Evolutionary conservation across 2,797 vertebrate species (phyloP).

Genomic region (Enteromius mattozi): DNA sequence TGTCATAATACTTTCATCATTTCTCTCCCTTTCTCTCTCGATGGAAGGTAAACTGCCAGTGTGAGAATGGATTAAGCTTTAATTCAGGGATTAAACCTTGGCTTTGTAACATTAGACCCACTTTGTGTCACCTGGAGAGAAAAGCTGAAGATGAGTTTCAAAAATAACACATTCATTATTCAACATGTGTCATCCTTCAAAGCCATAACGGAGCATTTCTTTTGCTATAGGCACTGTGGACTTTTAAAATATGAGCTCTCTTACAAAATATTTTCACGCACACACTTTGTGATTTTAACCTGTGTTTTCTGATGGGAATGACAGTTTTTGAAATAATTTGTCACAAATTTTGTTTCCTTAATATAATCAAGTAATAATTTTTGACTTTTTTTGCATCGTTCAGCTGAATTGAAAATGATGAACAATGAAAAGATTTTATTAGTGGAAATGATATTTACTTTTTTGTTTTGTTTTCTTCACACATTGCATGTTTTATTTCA

Average conservation of each 20-base stretch:
- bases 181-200: slow-evolving; percentile 22
- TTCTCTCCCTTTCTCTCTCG: slow-evolving; percentile 23
- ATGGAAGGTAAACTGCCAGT: slow-evolving; percentile 36
- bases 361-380: neutral
- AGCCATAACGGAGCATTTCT: neutral
- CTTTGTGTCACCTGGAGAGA: slow-evolving; percentile 41
- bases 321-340: neutral
- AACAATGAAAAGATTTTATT: neutral
- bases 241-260: neutral
- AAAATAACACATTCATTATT: slow-evolving; percentile 37
- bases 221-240: neutral
- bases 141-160: slow-evolving; percentile 22
- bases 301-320: neutral
- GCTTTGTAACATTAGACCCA: slow-evolving; percentile 42
- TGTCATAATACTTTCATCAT: slow-evolving; percentile 40
- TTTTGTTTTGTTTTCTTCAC: neutral
- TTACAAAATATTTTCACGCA: neutral
- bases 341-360: neutral
- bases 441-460: neutral
- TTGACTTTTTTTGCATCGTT: neutral
- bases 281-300: neutral
- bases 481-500: neutral
- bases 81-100: slow-evolving; percentile 47
- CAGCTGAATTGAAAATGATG: neutral
- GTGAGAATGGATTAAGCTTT: slow-evolving; percentile 40